phyloP scores from a whole-genome alignment of 2,888 invertebrate genomes.

The Tachina grossa region DNA sequence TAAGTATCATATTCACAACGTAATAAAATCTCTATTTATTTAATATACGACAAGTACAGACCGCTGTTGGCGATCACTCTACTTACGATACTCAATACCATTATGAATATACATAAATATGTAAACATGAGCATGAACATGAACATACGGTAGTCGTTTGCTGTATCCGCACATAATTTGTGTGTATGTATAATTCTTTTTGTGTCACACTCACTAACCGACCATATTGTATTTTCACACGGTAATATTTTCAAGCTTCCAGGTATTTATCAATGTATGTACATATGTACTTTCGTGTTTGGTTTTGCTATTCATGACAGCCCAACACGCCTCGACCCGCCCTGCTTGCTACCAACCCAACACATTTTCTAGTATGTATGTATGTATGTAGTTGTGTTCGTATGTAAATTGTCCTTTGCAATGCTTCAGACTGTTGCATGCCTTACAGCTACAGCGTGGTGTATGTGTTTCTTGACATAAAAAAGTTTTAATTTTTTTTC shows the following conservation, averaged over 20 bases:
- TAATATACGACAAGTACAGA: slow-evolving; percentile 65
- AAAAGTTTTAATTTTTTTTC: not conserved
- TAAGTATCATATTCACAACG: slow-evolving; percentile 57
- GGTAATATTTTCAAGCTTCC: slow-evolving; percentile 50
- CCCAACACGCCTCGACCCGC: no score
- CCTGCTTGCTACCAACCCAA: not conserved
- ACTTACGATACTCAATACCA: slow-evolving; percentile 5
- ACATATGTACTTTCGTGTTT: not conserved
- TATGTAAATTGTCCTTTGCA: slow-evolving; percentile 10
- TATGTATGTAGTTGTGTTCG: not conserved
- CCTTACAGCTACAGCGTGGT: slow-evolving; percentile 37
- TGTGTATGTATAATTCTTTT: not conserved
- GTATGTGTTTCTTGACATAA: not conserved
- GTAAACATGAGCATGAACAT: not conserved
- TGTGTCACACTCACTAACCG: slow-evolving; percentile 15
- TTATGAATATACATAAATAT: slow-evolving; percentile 19
- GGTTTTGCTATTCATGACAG: not conserved
- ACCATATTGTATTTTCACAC: slow-evolving; percentile 51
- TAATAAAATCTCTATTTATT: slow-evolving; percentile 62
- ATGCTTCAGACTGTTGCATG: slow-evolving; percentile 62
- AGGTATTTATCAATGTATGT: slow-evolving; percentile 51
- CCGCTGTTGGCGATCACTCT: slow-evolving; percentile 58
- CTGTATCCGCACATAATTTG: not conserved
- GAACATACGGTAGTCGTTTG: not conserved
- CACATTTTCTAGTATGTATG: not conserved